Evolutionary conservation across 2,888 invertebrate genomes (phyloP).

Genomic region (Dryobotodes eremita): DNA sequence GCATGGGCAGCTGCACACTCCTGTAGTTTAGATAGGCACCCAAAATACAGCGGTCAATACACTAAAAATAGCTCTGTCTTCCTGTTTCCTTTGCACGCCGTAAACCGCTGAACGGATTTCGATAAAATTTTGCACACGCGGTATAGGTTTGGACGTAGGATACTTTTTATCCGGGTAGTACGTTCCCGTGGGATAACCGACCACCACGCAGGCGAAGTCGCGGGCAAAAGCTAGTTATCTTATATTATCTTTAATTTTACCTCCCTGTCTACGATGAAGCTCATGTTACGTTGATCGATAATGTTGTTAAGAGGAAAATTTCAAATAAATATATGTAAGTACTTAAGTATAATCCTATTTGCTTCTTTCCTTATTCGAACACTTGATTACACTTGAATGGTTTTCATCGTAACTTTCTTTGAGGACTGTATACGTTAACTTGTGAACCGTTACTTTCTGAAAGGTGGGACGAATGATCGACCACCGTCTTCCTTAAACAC

Average conservation of each 20-base stretch:
- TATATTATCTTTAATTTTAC: background rate
- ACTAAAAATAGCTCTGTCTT: too few species aligned
- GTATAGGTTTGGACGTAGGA: background rate
- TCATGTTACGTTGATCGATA: background rate
- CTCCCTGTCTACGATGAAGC: background rate
- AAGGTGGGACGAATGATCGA: background rate
- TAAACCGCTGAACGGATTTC: too few species aligned
- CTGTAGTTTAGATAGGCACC: background rate
- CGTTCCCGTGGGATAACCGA: background rate
- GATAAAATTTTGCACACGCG: background rate
- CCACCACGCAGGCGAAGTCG: background rate
- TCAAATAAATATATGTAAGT: background rate
- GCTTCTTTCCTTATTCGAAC: conserved; percentile 18
- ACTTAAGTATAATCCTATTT: background rate
- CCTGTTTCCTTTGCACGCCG: too few species aligned
- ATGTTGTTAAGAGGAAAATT: background rate
- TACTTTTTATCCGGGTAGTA: background rate
- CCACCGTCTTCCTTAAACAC: conserved; percentile 30
- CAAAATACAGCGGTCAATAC: background rate
- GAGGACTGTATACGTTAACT: background rate
- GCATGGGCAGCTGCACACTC: background rate
- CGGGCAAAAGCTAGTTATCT: background rate
- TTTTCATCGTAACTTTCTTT: conserved; percentile 3
- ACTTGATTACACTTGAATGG: background rate
- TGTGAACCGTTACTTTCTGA: conserved; percentile 17